Evolutionary conservation across 2,888 invertebrate genomes (phyloP).

Genomic region (Noctua comes): DNA sequence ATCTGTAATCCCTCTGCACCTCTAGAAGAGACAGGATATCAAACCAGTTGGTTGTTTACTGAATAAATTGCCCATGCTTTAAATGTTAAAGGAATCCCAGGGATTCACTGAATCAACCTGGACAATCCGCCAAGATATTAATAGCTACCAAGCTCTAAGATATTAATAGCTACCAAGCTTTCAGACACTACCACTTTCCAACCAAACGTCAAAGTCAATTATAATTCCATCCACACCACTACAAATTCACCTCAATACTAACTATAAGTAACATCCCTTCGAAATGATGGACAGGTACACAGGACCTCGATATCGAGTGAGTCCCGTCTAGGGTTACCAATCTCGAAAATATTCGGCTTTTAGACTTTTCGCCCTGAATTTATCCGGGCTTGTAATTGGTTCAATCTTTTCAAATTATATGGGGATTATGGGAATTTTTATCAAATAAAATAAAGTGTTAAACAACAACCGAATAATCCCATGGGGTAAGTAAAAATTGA

Average conservation of each 20-base stretch:
- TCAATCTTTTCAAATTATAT: not conserved
- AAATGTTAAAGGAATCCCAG: not conserved
- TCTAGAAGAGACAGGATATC: not conserved
- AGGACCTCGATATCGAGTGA: slow-evolving; percentile 18
- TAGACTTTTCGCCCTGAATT: not conserved
- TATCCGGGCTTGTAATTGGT: not conserved
- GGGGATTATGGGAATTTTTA: not conserved
- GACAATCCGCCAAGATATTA: slow-evolving; percentile 5
- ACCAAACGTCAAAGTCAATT: not conserved
- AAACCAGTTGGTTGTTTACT: not conserved
- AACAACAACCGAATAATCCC: too few relatives aligned
- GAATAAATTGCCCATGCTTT: not conserved
- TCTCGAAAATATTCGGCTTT: not conserved
- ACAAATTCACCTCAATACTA: not conserved
- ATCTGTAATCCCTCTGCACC: not conserved
- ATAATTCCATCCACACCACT: not conserved
- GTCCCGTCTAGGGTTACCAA: slow-evolving; percentile 6
- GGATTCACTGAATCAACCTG: not conserved
- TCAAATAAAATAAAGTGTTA: not conserved
- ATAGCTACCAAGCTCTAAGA: not conserved
- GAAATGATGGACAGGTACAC: slow-evolving; percentile 37
- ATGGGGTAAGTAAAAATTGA: not conserved
- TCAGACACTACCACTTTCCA: not conserved
- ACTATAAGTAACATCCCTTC: not conserved
- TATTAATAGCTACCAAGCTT: not conserved